Evolutionary conservation across 1,140 invertebrate species (phyloP).

Genomic region (Drosophila pectinifera): DNA sequence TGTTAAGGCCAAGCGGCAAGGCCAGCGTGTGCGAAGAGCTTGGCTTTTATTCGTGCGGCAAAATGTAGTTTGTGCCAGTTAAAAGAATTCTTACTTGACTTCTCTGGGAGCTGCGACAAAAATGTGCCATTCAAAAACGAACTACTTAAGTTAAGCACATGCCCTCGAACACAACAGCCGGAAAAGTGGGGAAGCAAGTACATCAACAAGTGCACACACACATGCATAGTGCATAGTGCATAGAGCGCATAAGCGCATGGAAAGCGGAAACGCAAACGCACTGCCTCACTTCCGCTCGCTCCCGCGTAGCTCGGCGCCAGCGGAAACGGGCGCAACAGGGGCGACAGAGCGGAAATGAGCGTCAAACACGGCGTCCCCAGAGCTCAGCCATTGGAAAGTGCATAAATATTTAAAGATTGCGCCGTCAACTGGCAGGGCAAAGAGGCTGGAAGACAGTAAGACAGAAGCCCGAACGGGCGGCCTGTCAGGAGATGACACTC

Average conservation of each 20-base stretch:
- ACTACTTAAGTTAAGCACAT: conserved; percentile 31
- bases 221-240: conserved; percentile 38
- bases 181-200: conserved; percentile 48
- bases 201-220: conserved; percentile 36
- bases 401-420: conserved; percentile 46
- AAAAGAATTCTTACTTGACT: neutral
- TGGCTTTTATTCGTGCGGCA: neutral
- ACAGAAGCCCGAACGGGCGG: neutral
- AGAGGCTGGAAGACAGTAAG: neutral
- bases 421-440: neutral
- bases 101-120: neutral
- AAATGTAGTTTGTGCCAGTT: neutral
- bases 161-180: conserved; percentile 36
- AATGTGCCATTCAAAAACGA: neutral
- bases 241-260: conserved; percentile 14
- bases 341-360: conserved; percentile 59
- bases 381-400: conserved; percentile 16
- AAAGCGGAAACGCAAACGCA: conserved; percentile 15
- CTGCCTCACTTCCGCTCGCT: neutral
- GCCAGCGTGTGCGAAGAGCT: neutral
- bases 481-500: conserved; percentile 24
- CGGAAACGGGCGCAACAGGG: conserved; percentile 20
- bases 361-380: conserved; percentile 49
- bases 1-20: neutral
- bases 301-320: too few species aligned